Evolutionary conservation across 1,140 invertebrate species (phyloP).

Genomic region (Oppia nitens): DNA sequence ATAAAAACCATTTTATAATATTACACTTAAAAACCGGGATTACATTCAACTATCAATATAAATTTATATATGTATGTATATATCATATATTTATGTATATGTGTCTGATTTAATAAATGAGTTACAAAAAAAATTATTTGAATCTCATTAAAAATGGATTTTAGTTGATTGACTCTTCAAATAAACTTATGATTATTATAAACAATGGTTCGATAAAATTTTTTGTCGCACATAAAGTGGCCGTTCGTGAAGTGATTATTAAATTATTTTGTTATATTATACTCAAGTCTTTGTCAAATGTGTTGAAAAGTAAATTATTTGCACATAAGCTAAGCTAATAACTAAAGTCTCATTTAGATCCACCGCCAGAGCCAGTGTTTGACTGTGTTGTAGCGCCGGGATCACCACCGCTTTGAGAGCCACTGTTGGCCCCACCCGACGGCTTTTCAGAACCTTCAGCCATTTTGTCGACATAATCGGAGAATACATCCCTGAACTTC

Average conservation of each 20-base stretch:
- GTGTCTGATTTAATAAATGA: too few species aligned
- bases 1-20: not conserved
- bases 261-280: too few species aligned
- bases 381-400: not conserved
- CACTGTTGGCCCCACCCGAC: not conserved
- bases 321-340: not conserved
- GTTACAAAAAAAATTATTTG: too few species aligned
- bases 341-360: slow-evolving; percentile 10
- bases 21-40: not conserved
- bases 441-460: slow-evolving; percentile 32
- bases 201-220: too few species aligned
- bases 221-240: too few species aligned
- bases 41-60: not conserved
- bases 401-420: not conserved
- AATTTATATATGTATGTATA: too few species aligned
- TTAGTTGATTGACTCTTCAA: too few species aligned
- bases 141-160: too few species aligned
- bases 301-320: not conserved
- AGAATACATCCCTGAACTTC: slow-evolving; percentile 85
- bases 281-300: too few species aligned
- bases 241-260: too few species aligned
- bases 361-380: not conserved
- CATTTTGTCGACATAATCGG: slow-evolving; percentile 88
- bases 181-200: too few species aligned
- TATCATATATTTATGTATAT: too few species aligned